phyloP scores from a whole-genome alignment of 2,113 vertebrate species.

The Heterotilapia buettikoferi region DNA sequence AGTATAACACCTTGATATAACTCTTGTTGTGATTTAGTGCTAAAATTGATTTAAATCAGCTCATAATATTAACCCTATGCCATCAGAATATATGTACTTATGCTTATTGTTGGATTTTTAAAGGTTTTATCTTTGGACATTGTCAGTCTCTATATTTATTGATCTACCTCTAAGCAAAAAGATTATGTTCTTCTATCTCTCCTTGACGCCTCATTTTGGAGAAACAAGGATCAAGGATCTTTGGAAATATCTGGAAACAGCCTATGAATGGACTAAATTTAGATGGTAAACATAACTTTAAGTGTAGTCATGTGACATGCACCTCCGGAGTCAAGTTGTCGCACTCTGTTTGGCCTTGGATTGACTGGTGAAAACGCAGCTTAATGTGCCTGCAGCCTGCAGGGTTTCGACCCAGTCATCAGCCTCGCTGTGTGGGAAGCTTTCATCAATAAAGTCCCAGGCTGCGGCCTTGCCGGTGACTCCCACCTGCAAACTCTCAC shows the following conservation, averaged over 20 bases:
- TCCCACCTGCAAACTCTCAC: constrained; percentile 7
- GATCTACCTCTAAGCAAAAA: background rate
- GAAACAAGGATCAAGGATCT: background rate
- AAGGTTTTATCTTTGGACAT: background rate
- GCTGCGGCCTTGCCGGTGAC: background rate
- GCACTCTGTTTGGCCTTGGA: background rate
- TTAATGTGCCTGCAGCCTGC: background rate
- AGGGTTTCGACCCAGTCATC: background rate
- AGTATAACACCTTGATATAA: background rate
- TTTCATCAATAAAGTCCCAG: background rate
- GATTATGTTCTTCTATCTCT: background rate
- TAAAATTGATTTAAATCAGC: background rate
- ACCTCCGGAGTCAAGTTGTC: background rate
- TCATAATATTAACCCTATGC: background rate
- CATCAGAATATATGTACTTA: fast-evolving
- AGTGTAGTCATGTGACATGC: background rate
- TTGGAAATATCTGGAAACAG: background rate
- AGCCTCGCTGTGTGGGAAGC: background rate
- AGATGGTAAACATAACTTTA: background rate
- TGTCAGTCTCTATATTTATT: background rate
- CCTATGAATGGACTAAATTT: background rate
- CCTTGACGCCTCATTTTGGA: background rate
- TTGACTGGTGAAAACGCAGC: background rate
- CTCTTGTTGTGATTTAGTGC: background rate
- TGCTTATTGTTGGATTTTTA: background rate